Evolutionary conservation across 2,888 invertebrate genomes (phyloP).

Genomic region (Nowickia ferox): DNA sequence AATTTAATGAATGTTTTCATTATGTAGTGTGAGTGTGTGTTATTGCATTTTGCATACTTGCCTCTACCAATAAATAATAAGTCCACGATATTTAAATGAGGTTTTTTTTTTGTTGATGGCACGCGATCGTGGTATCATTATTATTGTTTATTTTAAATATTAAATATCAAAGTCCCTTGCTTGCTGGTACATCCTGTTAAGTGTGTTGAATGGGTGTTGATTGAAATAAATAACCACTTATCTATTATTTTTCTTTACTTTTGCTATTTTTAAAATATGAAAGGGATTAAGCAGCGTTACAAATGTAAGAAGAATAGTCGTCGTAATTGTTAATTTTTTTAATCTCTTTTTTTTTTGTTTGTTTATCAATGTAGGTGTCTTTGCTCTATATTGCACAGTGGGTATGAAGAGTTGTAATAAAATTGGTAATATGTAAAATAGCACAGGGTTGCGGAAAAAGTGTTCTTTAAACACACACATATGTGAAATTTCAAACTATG

Average conservation of each 20-base stretch:
- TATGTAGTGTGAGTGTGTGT: slow-evolving; percentile 18
- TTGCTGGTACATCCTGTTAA: slow-evolving; percentile 41
- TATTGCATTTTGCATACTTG: background rate
- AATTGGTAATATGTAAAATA: too few species aligned
- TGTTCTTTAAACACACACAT: too few species aligned
- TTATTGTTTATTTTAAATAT: background rate
- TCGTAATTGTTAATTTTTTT: background rate
- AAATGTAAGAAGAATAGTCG: slow-evolving; percentile 2
- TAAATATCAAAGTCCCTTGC: slow-evolving; percentile 12
- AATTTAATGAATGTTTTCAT: slow-evolving; percentile 44
- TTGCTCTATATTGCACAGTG: slow-evolving; percentile 7
- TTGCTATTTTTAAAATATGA: background rate
- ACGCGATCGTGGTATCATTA: slow-evolving; percentile 28
- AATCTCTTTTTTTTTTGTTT: background rate
- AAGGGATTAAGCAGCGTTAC: background rate
- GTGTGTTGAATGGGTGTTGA: slow-evolving; percentile 56
- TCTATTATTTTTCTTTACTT: background rate
- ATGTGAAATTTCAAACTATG: too few species aligned
- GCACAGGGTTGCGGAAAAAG: too few species aligned
- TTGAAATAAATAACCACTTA: slow-evolving; percentile 53
- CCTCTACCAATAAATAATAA: slow-evolving; percentile 11
- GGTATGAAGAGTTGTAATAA: too few species aligned
- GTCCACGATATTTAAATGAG: slow-evolving; percentile 7
- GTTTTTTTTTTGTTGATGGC: slow-evolving; percentile 26
- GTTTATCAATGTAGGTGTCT: background rate